Evolutionary conservation across 2,113 vertebrate species (phyloP), one percentile per base, ranked within the genome.

Genomic region (Lepisosteus oculatus): DNA sequence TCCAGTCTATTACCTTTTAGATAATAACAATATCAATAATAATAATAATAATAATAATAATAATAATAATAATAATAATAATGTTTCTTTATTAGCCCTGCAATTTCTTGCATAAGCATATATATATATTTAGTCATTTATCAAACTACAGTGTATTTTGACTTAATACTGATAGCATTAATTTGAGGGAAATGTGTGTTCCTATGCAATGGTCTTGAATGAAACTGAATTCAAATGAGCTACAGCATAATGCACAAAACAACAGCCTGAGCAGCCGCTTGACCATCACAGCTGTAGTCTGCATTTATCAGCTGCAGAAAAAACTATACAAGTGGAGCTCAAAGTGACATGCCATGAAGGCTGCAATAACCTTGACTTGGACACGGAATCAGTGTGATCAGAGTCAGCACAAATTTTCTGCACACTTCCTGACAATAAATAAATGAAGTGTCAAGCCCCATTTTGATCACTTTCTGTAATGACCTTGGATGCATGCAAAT

Each of bases 401-500:
- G 77, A 82, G 71, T 78, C 78, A 78, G 70, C 78, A 81, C 70
- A 83, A 72, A 85, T 89, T 85, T 83, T 12, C 84, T 74, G 71
- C 69, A 51, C 43, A 69, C 45, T 85, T 61, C 62, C 75, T 83
- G 85, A 84, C 79, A 85, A 85, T 81, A 88, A 89, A 82, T 89
- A 90, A 88, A 87, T 85, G 76, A 71, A 85, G 71, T 88, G 83
- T 89, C 76, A 0, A 83, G 69, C 84, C 78, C 79, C 71, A 80
- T 89, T 87, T 81, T 1, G 3, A 61, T 90, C 84, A 85, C 81
- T 74, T 85, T 83, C 82, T 78, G 45, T 84, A 89, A 87, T 85
- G 76, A 88, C 84, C 85, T 86, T 87, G 84, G 88, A 78, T 77
- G 67, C 77, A 85, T 91, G 82, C 74, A 90, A 86, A 92, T 86